Conservation (phyloP, 2,113 vertebrate species). For the Rissa tridactyla region DNA sequence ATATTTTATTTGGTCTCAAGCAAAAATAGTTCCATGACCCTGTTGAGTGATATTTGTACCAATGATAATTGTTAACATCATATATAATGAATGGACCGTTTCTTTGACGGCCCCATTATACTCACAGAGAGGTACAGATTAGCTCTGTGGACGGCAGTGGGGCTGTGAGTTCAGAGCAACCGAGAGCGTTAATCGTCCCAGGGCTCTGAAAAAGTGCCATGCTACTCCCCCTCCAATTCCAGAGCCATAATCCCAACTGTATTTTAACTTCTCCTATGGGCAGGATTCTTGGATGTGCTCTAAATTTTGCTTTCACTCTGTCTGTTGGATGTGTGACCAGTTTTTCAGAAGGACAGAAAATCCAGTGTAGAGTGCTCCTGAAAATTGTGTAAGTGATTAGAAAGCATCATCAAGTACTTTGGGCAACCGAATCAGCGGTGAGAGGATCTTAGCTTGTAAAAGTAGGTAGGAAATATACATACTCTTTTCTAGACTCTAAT, state of each 20-base stretch:
- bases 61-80: neutral
- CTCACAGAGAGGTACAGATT: neutral
- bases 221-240: neutral
- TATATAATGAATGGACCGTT: neutral
- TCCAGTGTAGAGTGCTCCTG: neutral
- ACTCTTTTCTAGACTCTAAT: neutral
- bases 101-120: neutral
- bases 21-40: neutral
- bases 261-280: neutral
- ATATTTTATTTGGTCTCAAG: neutral
- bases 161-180: neutral
- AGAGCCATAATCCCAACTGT: neutral
- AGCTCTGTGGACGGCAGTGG: neutral
- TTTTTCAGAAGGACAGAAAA: neutral
- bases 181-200: neutral
- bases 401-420: neutral
- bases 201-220: neutral
- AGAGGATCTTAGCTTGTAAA: neutral
- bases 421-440: neutral
- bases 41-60: neutral
- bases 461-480: neutral
- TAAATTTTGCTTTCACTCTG: neutral
- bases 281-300: neutral
- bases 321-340: neutral
- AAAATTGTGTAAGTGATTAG: neutral